Conservation (phyloP, 2,797 vertebrate genomes). For the Acridotheres tristis region DNA sequence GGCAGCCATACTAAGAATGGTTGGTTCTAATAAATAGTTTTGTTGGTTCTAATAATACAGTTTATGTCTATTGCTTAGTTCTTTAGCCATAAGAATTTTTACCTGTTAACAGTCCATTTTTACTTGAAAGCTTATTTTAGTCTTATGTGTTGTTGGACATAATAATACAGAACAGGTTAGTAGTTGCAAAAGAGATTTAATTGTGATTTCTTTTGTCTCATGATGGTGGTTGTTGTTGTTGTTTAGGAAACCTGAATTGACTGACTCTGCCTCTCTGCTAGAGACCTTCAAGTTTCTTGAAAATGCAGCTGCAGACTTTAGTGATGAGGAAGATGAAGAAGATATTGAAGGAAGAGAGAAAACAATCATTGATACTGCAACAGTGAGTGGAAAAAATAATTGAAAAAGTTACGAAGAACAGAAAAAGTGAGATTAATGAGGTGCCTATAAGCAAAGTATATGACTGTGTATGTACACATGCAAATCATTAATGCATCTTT, state of each 20-base stretch:
- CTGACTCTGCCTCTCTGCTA: conserved; percentile 91
- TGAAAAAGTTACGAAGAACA: conserved; percentile 56
- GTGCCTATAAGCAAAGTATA: conserved; percentile 37
- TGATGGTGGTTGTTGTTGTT: conserved; percentile 39
- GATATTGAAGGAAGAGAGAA: conserved; percentile 91
- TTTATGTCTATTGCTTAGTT: neutral
- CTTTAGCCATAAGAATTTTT: neutral
- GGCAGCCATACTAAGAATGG: neutral
- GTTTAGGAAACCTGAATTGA: conserved; percentile 91
- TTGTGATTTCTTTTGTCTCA: conserved; percentile 30
- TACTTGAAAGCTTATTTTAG: neutral
- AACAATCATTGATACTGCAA: conserved; percentile 90
- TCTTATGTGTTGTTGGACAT: neutral
- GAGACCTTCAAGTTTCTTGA: conserved; percentile 98
- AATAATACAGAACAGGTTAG: neutral
- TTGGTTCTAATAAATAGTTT: neutral
- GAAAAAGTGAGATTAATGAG: conserved; percentile 62
- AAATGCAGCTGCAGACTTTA: conserved; percentile 93
- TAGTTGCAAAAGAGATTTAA: neutral
- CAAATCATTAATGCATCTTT: conserved; percentile 37
- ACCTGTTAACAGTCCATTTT: neutral
- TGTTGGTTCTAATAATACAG: neutral
- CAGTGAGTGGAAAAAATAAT: conserved; percentile 81
- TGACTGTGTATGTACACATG: conserved; percentile 49
- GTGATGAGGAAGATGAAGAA: conserved; percentile 98